Evolutionary conservation across 1,140 invertebrate species (phyloP).

Genomic region (Galleria mellonella): DNA sequence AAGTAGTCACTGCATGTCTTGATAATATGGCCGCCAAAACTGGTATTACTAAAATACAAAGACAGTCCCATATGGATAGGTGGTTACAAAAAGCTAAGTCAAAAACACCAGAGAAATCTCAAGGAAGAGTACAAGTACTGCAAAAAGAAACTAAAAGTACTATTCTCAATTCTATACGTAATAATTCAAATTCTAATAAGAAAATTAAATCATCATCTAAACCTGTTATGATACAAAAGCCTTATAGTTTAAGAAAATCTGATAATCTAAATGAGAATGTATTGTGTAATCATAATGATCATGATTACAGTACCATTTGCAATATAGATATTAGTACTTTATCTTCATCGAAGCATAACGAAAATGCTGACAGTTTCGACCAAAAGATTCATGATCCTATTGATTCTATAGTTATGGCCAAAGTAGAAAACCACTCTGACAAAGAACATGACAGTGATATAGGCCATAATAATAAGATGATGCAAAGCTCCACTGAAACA

Average conservation of each 20-base stretch:
- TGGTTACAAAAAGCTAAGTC: constrained; percentile 71
- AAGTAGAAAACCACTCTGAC: not conserved
- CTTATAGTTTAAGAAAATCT: constrained; percentile 32
- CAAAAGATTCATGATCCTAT: constrained; percentile 1
- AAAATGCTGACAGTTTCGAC: constrained; percentile 1
- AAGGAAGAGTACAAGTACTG: constrained; percentile 26
- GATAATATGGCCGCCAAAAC: constrained; percentile 68
- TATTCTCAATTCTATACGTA: no score
- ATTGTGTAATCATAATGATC: constrained; percentile 35
- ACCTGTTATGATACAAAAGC: constrained; percentile 17
- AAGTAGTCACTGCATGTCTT: constrained; percentile 62
- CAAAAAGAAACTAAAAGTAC: constrained; percentile 15
- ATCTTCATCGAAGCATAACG: constrained; percentile 2
- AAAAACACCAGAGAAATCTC: constrained; percentile 60
- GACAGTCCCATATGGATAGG: constrained; percentile 69
- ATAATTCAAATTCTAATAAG: constrained; percentile 15
- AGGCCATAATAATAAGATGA: no score
- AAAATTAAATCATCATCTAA: constrained; percentile 17
- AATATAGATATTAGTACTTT: not conserved
- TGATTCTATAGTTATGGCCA: not conserved
- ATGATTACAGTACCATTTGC: constrained; percentile 37
- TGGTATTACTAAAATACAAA: constrained; percentile 61
- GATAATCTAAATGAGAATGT: constrained; percentile 36
- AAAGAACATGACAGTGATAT: no score
- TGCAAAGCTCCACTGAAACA: no score